A percentile compares a stretch with the other conserved stretches of the same genome.
phyloP scores from a whole-genome alignment of 2,797 vertebrate genomes.

The Labroides dimidiatus region DNA sequence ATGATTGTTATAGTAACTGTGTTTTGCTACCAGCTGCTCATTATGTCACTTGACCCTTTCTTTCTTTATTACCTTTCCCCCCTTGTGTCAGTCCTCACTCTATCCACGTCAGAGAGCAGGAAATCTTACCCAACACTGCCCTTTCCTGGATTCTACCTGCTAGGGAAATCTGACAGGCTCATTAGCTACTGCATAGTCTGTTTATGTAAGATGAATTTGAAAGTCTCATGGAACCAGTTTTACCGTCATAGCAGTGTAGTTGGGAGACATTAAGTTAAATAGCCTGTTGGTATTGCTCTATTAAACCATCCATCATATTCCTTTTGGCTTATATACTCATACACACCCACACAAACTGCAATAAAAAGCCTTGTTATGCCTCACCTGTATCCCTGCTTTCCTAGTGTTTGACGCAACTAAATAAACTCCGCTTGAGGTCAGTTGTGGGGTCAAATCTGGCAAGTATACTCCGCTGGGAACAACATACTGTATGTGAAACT shows the following conservation, averaged over 20 bases:
- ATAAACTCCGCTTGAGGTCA: slow-evolving; percentile 1
- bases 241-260: slow-evolving; percentile 3
- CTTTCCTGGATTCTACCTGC: not conserved
- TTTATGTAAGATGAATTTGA: slow-evolving; percentile 11
- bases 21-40: not conserved
- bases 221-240: not conserved
- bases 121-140: not conserved
- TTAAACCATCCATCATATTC: slow-evolving; percentile 22
- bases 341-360: slow-evolving; percentile 13
- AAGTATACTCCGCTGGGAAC: not conserved
- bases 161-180: slow-evolving; percentile 12
- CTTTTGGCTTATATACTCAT: slow-evolving; percentile 10
- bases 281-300: slow-evolving; percentile 15
- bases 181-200: not conserved
- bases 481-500: not conserved
- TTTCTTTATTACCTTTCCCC: not conserved
- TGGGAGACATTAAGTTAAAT: slow-evolving; percentile 15
- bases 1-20: not conserved
- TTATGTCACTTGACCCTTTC: slow-evolving; percentile 1
- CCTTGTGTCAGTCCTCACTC: slow-evolving; percentile 6
- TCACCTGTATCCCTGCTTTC: not conserved
- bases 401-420: slow-evolving; percentile 3
- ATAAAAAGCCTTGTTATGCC: slow-evolving; percentile 3
- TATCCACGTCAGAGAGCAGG: not conserved
- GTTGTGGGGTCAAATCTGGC: not conserved